phyloP scores from a whole-genome alignment of 2,797 vertebrate species.

The Manis javanica region DNA sequence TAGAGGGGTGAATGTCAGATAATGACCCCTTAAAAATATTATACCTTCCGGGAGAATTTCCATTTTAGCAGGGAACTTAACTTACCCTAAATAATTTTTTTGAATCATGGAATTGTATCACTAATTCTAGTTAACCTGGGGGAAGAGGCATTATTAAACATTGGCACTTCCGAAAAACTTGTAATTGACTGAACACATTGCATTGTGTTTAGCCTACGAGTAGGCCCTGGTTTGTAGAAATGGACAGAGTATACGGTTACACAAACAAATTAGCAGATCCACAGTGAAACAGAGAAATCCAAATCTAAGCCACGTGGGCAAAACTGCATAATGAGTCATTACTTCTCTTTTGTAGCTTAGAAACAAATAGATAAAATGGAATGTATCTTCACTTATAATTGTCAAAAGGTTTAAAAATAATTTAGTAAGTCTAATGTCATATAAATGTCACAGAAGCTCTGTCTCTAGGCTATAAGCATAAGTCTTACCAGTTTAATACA shows the following conservation, averaged over 20 bases:
- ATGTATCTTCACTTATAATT: background rate
- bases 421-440: background rate
- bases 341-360: background rate
- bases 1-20: background rate
- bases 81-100: background rate
- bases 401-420: conserved; percentile 37
- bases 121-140: background rate
- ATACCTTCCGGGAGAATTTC: background rate
- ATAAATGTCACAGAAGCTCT: conserved; percentile 13
- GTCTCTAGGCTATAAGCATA: background rate
- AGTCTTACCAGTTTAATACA: background rate
- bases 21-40: background rate
- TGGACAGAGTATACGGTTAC: background rate
- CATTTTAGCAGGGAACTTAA: background rate
- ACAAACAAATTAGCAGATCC: background rate
- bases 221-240: background rate
- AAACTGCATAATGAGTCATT: background rate
- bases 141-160: background rate
- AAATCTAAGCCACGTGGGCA: background rate
- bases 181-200: background rate
- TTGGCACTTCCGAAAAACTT: conserved; percentile 26
- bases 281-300: background rate
- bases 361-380: conserved; percentile 40
- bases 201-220: background rate
- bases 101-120: conserved; percentile 22